Percentiles rank a stretch among this genome's conserved stretches.
Evolutionary conservation across 1,140 invertebrate genomes (phyloP).

Genomic region (Dendrolimus kikuchii): DNA sequence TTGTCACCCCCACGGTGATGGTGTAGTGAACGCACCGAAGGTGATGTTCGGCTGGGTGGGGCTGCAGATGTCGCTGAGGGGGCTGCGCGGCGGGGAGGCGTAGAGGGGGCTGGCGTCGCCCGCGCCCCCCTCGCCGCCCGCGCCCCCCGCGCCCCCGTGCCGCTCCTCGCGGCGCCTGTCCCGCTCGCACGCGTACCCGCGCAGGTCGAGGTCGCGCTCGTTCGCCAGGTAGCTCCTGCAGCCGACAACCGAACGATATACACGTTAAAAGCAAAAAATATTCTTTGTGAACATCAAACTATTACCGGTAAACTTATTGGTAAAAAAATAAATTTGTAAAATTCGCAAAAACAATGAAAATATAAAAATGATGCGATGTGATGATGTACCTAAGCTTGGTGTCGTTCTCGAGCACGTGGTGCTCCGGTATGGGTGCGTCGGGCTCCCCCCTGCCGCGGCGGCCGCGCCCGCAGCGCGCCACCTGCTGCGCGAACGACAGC

Average conservation of each 20-base stretch:
- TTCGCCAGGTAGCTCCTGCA: constrained; percentile 52
- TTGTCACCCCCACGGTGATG: too few relatives aligned
- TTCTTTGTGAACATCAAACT: too few relatives aligned
- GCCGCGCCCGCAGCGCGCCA: constrained; percentile 53
- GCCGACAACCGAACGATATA: too few relatives aligned
- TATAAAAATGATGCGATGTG: too few relatives aligned
- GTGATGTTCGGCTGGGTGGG: constrained; percentile 51
- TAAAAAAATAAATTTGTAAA: too few relatives aligned
- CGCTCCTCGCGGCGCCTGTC: constrained; percentile 39
- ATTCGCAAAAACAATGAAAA: too few relatives aligned
- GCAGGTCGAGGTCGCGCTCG: constrained; percentile 46
- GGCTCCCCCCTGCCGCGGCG: constrained; percentile 35
- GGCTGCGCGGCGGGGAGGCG: constrained; percentile 87
- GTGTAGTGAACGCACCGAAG: too few relatives aligned
- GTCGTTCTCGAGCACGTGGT: constrained; percentile 38
- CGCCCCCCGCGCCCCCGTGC: constrained; percentile 29
- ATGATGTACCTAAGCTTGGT: constrained; percentile 42
- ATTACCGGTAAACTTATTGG: too few relatives aligned
- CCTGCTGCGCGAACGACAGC: constrained; percentile 65
- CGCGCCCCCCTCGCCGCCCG: too few relatives aligned
- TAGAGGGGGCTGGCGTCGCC: constrained; percentile 79
- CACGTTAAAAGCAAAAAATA: too few relatives aligned
- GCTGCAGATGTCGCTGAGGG: constrained; percentile 79
- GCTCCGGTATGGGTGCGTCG: constrained; percentile 41
- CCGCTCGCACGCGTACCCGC: constrained; percentile 35